Evolutionary conservation across 2,797 vertebrate species (phyloP).

Genomic region (Notolabrus celidotus): DNA sequence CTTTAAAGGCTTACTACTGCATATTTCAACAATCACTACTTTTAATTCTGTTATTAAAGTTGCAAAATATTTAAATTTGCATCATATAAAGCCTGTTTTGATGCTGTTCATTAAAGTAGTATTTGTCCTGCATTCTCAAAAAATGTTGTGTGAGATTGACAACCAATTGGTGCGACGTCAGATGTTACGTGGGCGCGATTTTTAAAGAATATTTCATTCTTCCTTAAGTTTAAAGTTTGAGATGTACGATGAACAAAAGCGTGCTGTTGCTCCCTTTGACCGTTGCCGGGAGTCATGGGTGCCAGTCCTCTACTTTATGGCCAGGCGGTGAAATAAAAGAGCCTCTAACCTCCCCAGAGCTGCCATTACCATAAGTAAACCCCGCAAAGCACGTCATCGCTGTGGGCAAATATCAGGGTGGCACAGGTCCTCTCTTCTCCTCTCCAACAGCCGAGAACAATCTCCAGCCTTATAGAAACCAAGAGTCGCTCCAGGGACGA

Average conservation of each 20-base stretch:
- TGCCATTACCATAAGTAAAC: slow-evolving; percentile 84
- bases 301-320: slow-evolving; percentile 65
- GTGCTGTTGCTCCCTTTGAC: slow-evolving; percentile 58
- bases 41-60: too few species aligned
- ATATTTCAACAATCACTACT: too few species aligned
- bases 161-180: too few species aligned
- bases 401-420: slow-evolving; percentile 79
- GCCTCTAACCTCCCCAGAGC: slow-evolving; percentile 73
- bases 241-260: slow-evolving; percentile 56
- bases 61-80: too few species aligned
- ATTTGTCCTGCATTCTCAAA: too few species aligned
- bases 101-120: too few species aligned
- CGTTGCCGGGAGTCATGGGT: slow-evolving; percentile 67
- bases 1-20: slow-evolving; percentile 22
- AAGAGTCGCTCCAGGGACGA: slow-evolving; percentile 29
- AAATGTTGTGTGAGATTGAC: too few species aligned
- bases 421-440: slow-evolving; percentile 65
- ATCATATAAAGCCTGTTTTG: too few species aligned
- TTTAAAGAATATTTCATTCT: too few species aligned
- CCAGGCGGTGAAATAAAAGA: slow-evolving; percentile 75
- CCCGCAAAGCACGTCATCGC: slow-evolving; percentile 78
- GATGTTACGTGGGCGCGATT: slow-evolving; percentile 38
- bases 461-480: slow-evolving; percentile 50
- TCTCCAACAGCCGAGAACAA: slow-evolving; percentile 52
- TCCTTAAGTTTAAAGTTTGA: slow-evolving; percentile 7